Evolutionary conservation across 2,797 vertebrate species (phyloP).

Genomic region (Neosalanx taihuensis): DNA sequence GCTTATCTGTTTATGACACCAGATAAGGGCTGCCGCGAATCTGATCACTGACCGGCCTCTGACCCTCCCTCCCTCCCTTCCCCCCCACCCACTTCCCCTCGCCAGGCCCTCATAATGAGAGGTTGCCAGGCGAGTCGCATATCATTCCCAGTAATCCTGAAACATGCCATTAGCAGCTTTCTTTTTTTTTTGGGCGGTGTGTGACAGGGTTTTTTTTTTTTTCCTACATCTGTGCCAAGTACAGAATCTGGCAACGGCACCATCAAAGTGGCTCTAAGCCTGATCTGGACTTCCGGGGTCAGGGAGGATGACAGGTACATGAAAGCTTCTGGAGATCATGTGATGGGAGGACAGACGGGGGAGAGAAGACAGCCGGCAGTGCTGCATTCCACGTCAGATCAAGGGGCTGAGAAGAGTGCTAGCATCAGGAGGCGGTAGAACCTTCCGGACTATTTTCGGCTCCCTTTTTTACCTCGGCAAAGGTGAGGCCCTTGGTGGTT

Average conservation of each 20-base stretch:
- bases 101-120: constrained; percentile 69
- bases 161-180: constrained; percentile 82
- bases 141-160: constrained; percentile 83
- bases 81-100: constrained; percentile 7
- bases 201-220: constrained; percentile 59
- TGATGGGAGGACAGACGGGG: constrained; percentile 41
- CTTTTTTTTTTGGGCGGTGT: constrained; percentile 53
- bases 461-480: background rate
- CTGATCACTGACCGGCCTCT: constrained; percentile 80
- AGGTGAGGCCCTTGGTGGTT: background rate
- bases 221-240: constrained; percentile 60
- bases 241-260: constrained; percentile 61
- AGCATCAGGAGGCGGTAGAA: background rate
- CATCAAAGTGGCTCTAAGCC: constrained; percentile 44
- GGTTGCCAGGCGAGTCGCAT: constrained; percentile 81
- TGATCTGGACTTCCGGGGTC: constrained; percentile 58
- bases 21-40: constrained; percentile 80
- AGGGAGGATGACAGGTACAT: constrained; percentile 56
- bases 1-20: constrained; percentile 79
- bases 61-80: constrained; percentile 56
- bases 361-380: constrained; percentile 22
- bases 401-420: too few relatives aligned
- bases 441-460: background rate
- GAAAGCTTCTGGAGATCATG: constrained; percentile 58
- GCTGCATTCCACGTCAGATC: background rate